Conservation (phyloP, 2,797 vertebrate genomes). For the Ficedula albicollis region DNA sequence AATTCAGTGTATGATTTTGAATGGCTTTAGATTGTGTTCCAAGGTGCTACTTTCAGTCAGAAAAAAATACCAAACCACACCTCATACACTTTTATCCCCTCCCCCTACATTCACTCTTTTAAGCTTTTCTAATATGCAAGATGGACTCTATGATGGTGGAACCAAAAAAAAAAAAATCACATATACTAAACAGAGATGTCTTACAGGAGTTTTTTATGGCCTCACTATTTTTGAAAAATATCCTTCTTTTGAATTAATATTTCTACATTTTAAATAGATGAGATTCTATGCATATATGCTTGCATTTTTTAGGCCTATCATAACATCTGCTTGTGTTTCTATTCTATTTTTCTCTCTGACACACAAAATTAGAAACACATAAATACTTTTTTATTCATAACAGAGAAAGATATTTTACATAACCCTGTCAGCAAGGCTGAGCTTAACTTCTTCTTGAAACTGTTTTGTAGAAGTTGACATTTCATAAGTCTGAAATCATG, state of each 20-base stretch:
- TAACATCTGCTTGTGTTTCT: neutral
- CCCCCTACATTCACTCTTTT: fast-evolving
- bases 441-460: neutral
- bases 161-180: neutral
- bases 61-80: neutral
- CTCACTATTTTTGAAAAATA: neutral
- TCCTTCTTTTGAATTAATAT: neutral
- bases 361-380: neutral
- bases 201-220: neutral
- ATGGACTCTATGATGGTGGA: neutral
- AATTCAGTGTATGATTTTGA: neutral
- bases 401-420: neutral
- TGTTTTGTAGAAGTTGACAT: neutral
- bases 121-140: neutral
- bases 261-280: neutral
- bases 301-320: neutral
- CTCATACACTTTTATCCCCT: neutral
- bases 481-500: neutral
- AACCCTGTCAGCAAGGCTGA: neutral
- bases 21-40: neutral
- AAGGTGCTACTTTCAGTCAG: neutral
- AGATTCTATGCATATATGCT: neutral
- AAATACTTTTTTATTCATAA: neutral
- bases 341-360: neutral
- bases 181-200: neutral